Conservation (phyloP, 2,797 vertebrate species). For the Margarornis squamiger region DNA sequence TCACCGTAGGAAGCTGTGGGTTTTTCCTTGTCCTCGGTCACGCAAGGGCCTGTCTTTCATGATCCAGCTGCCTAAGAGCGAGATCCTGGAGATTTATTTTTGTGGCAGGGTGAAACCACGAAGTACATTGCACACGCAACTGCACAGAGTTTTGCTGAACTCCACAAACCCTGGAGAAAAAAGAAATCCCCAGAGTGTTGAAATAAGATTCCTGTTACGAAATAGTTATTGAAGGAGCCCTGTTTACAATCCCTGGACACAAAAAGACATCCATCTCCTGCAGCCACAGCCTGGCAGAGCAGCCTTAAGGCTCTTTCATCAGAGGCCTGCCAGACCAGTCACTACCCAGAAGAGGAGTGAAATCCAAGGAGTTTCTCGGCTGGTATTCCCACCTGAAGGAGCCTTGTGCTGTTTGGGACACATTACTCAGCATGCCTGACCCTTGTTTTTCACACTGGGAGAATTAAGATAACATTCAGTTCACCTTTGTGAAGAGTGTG, state of each 20-base stretch:
- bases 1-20: neutral
- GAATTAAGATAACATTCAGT: neutral
- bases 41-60: neutral
- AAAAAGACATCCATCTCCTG: neutral
- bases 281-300: neutral
- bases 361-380: neutral
- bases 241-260: slow-evolving; percentile 14
- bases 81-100: slow-evolving; percentile 26
- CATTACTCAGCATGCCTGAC: accelerated
- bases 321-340: neutral
- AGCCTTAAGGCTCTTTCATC: neutral
- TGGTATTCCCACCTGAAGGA: neutral
- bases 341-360: neutral
- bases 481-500: neutral
- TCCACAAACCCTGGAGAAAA: neutral
- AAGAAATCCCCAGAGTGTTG: slow-evolving; percentile 26
- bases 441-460: neutral
- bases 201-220: slow-evolving; percentile 55
- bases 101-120: neutral
- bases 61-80: neutral
- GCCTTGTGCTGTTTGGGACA: neutral
- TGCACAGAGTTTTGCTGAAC: slow-evolving; percentile 17
- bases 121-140: neutral
- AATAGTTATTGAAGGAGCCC: slow-evolving; percentile 1
- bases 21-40: neutral